Evolutionary conservation across 2,888 invertebrate species (phyloP).

Genomic region (Catocala fraxini): DNA sequence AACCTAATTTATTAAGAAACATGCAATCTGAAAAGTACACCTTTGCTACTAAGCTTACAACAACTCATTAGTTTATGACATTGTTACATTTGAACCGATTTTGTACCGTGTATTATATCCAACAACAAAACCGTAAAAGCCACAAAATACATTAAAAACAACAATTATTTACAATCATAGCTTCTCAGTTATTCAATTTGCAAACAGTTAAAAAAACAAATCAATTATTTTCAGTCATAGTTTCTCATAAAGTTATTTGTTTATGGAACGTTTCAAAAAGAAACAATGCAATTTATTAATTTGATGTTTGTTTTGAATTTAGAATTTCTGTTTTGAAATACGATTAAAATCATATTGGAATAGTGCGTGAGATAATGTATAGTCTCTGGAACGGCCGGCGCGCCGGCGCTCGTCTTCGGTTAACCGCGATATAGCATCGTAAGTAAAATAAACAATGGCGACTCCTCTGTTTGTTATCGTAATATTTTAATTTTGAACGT

Average conservation of each 20-base stretch:
- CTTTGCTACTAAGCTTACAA: no score
- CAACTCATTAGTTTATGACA: no score
- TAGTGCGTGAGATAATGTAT: constrained; percentile 51
- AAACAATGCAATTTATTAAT: constrained; percentile 46
- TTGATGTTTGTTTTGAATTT: constrained; percentile 41
- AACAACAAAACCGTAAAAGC: constrained; percentile 17
- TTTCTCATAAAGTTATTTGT: constrained; percentile 37
- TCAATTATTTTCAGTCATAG: constrained; percentile 19
- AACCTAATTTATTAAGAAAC: no score
- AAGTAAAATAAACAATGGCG: constrained; percentile 68
- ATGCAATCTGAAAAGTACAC: no score
- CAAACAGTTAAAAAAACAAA: no score
- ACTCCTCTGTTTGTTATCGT: constrained; percentile 76
- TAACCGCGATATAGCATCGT: constrained; percentile 67
- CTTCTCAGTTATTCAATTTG: no score
- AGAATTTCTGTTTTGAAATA: constrained; percentile 30
- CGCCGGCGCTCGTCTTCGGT: constrained; percentile 65
- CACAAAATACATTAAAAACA: no score
- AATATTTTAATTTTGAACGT: constrained; percentile 79
- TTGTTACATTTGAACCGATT: background rate
- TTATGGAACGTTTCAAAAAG: constrained; percentile 37
- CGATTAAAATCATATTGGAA: constrained; percentile 50
- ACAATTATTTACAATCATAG: no score
- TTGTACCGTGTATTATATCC: constrained; percentile 34
- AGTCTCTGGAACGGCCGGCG: constrained; percentile 10